A percentile compares a stretch with the other conserved stretches of the same genome.
phyloP scores from a whole-genome alignment of 1,140 invertebrate genomes.

The Zelostemma sp. region DNA sequence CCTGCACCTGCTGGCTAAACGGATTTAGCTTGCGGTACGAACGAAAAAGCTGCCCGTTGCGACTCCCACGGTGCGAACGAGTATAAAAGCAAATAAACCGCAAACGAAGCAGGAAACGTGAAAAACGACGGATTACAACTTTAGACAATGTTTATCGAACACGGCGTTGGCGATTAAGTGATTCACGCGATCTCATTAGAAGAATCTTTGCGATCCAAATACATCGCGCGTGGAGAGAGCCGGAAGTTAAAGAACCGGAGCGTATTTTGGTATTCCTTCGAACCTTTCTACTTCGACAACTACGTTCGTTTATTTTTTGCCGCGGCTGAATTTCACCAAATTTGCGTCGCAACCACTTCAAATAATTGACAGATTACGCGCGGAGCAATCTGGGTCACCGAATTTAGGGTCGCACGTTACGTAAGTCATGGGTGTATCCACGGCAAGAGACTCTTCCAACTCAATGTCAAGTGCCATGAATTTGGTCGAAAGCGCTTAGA shows the following conservation, averaged over 20 bases:
- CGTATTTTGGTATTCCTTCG: too few species aligned
- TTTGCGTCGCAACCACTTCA: not conserved
- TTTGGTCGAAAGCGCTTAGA: too few species aligned
- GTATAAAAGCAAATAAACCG: conserved; percentile 26
- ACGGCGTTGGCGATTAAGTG: not conserved
- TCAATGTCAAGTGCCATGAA: conserved; percentile 44
- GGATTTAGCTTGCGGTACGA: conserved; percentile 25
- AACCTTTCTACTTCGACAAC: too few species aligned
- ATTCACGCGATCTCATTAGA: too few species aligned
- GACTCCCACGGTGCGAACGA: conserved; percentile 24
- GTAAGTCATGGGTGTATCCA: conserved; percentile 26
- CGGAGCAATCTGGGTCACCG: conserved; percentile 39
- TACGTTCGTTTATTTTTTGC: too few species aligned
- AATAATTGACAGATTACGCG: conserved; percentile 18
- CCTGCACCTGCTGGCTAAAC: conserved; percentile 26
- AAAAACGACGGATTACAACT: not conserved
- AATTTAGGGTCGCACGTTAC: conserved; percentile 36
- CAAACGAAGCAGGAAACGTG: not conserved
- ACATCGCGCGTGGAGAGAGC: too few species aligned
- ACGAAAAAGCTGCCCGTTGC: conserved; percentile 13
- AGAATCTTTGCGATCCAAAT: too few species aligned
- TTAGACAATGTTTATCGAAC: not conserved
- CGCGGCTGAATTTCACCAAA: too few species aligned
- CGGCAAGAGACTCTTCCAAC: conserved; percentile 17
- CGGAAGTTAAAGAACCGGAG: too few species aligned